A percentile compares a stretch with the other conserved stretches of the same genome.
These are phyloP conservation scores for Babylonia areolata DNA, from an alignment of 1,140 invertebrate genomes.

Conservation along the genomic window DNA sequence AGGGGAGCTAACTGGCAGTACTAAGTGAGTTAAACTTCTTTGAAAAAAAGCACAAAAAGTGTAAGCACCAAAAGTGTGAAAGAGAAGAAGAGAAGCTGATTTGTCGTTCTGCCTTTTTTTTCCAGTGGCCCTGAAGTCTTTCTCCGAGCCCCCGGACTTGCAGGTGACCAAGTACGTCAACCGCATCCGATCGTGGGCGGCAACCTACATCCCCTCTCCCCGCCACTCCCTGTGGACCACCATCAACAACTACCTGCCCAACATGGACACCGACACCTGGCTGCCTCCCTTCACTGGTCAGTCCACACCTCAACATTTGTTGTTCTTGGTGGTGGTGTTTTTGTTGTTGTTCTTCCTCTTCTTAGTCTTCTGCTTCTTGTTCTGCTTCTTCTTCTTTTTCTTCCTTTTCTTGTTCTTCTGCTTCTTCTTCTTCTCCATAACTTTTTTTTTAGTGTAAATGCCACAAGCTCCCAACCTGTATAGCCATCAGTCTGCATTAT, in stretches of 20 bases:
- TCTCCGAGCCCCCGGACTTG: conserved; percentile 85
- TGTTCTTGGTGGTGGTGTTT: neutral
- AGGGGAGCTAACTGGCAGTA: no score
- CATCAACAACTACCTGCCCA: conserved; percentile 67
- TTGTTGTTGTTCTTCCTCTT: no score
- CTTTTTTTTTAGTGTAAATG: no score
- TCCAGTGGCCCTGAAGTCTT: conserved; percentile 92
- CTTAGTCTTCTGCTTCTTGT: neutral
- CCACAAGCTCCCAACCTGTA: no score
- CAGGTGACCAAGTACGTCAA: conserved; percentile 50
- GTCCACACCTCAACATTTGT: neutral
- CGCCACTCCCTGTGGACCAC: conserved; percentile 57
- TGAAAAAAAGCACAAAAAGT: no score
- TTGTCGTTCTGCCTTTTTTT: no score
- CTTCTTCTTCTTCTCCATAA: neutral
- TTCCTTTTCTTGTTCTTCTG: no score
- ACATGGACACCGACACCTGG: conserved; percentile 56
- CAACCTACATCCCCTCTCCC: conserved; percentile 52
- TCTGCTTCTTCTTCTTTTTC: neutral
- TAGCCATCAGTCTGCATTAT: neutral
- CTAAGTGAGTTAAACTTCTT: no score
- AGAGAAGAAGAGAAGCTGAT: no score
- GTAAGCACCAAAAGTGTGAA: no score
- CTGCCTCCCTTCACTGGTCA: conserved; percentile 72
- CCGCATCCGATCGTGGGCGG: conserved; percentile 37